Evolutionary conservation across 2,888 invertebrate genomes (phyloP), one percentile per base, ranked within the genome.

Genomic region (Cerceris ruficornis): DNA sequence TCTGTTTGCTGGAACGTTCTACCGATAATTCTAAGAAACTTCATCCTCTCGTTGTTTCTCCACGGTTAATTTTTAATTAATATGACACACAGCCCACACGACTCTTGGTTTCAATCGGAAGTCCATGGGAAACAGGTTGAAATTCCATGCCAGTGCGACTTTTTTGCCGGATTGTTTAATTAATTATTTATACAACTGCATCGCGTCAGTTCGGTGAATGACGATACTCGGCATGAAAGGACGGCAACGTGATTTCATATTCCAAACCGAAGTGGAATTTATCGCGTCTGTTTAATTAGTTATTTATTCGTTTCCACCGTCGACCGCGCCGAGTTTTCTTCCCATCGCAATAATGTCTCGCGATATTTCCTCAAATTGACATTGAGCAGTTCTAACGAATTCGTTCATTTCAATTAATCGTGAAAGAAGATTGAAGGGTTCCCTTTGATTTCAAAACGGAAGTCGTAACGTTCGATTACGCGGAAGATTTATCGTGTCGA

Each of bases 231-330:
- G 52, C 28, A 28, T 28, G 28, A 28, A 28, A 28, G 28, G 42
- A 13, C 41, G 15, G 14, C 59, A 28, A 65, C 49, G 39, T 58
- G 43, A 60, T 69, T 60, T 75, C 43, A 54, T 15, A 59, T 60
- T 41, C 46, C 69, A 50, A 62, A 54, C 46, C 69, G n/a, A 62
- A 54, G 57, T 69, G 64, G 61, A 77, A 77, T 75, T 70, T 50
- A 75, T 75, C 77, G 49, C 58, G 66, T 28, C 62, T 50, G 66
- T 62, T 75, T 77, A 77, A 77, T 77, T 77, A 77, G 59, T 77
- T 66, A 69, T 60, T 61, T 65, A 58, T 59, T 54, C 50, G 62
- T 54, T 50, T 65, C 50, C 42, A 17, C 39, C 57, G 55, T 8
- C 7, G 4, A 2, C 8, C 2, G 28, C 50, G 14, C 42, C 2